Evolutionary conservation across 2,797 vertebrate genomes (phyloP).

Genomic region (Leptodactylus fallax): DNA sequence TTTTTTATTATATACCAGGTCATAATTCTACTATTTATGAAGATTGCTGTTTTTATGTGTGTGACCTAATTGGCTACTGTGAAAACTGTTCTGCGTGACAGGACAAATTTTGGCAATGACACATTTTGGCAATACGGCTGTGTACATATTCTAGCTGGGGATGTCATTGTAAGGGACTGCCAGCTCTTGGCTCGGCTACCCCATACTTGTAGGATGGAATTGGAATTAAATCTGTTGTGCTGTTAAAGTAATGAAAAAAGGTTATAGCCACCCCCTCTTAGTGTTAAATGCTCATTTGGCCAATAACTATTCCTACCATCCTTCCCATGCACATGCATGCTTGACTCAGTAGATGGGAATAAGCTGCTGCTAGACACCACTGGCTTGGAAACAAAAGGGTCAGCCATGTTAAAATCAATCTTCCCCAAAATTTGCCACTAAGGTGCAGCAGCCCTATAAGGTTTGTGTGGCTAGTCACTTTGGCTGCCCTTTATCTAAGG

Average conservation of each 20-base stretch:
- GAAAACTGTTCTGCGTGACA: conserved; percentile 9
- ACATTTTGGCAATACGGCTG: neutral
- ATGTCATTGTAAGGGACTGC: neutral
- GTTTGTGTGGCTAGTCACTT: too few species aligned
- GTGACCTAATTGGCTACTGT: conserved; percentile 47
- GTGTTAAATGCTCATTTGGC: neutral
- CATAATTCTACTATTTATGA: conserved; percentile 3
- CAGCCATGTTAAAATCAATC: too few species aligned
- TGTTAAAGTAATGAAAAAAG: neutral
- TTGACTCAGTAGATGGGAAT: too few species aligned
- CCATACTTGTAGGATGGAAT: neutral
- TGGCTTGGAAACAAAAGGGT: too few species aligned
- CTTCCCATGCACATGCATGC: too few species aligned
- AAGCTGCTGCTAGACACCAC: too few species aligned
- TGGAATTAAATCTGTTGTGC: neutral
- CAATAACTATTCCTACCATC: too few species aligned
- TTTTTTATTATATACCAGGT: neutral
- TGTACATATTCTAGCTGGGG: neutral
- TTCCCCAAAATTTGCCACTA: too few species aligned
- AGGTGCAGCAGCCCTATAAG: too few species aligned
- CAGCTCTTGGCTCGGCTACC: neutral
- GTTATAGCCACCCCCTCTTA: neutral
- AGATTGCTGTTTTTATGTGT: neutral
- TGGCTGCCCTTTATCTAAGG: too few species aligned
- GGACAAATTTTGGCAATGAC: neutral